A percentile compares a stretch with the other conserved stretches of the same genome.
Evolutionary conservation across 2,113 vertebrate species (phyloP).

Genomic region (Noctilio leporinus): DNA sequence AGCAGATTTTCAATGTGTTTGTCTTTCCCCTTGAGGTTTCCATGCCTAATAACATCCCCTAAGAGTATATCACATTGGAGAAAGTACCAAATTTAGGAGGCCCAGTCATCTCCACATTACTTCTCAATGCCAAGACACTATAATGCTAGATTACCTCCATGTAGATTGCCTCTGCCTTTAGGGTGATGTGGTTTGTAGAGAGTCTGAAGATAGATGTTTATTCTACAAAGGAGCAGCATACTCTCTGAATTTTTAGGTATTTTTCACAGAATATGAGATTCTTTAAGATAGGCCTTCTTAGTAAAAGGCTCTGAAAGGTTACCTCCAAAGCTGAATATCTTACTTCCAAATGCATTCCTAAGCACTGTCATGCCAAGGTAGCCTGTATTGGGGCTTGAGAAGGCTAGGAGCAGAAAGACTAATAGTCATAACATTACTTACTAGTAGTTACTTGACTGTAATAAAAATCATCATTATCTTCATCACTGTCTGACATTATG

Average conservation of each 20-base stretch:
- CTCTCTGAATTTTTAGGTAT: background rate
- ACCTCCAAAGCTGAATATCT: background rate
- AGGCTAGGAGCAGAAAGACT: background rate
- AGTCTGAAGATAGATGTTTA: background rate
- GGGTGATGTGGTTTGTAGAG: background rate
- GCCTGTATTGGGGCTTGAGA: background rate
- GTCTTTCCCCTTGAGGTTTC: slow-evolving; percentile 18
- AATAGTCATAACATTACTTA: slow-evolving; percentile 22
- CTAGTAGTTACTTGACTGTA: background rate
- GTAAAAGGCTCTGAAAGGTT: slow-evolving; percentile 13
- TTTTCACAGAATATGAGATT: slow-evolving; percentile 8
- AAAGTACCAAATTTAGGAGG: background rate
- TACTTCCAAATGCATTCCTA: slow-evolving; percentile 1
- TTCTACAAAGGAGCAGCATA: background rate
- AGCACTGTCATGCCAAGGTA: background rate
- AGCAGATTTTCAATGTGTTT: slow-evolving; percentile 4
- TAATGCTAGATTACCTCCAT: background rate
- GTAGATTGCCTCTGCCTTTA: slow-evolving; percentile 2
- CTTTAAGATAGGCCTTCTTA: slow-evolving; percentile 8
- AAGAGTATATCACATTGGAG: background rate
- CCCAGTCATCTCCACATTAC: background rate
- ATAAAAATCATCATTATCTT: slow-evolving; percentile 21
- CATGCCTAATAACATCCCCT: background rate
- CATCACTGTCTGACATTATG: background rate
- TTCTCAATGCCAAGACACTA: background rate